Conservation (phyloP, 2,113 vertebrate genomes). For the Oreochromis aureus region DNA sequence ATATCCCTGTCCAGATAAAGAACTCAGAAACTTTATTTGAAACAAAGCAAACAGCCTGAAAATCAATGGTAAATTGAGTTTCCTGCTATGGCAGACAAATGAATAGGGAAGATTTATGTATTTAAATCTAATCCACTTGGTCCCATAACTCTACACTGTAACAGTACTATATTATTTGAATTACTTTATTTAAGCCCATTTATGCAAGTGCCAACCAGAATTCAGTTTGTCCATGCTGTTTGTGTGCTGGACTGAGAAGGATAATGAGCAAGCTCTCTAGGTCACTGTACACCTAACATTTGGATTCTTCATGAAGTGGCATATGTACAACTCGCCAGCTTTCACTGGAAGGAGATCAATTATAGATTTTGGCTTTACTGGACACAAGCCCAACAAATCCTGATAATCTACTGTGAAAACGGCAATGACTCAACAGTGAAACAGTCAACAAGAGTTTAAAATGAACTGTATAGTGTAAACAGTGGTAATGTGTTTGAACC, state of each 20-base stretch:
- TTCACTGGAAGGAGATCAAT: neutral
- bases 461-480: neutral
- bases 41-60: neutral
- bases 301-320: neutral
- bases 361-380: neutral
- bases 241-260: neutral
- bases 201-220: neutral
- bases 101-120: accelerated
- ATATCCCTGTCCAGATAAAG: neutral
- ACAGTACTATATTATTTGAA: neutral
- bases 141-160: neutral
- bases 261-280: neutral
- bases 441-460: neutral
- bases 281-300: neutral
- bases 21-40: neutral
- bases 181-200: neutral
- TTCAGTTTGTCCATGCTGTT: neutral
- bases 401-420: neutral
- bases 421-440: neutral
- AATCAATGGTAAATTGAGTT: neutral
- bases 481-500: neutral
- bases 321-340: neutral
- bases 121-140: neutral
- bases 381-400: neutral
- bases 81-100: neutral